Evolutionary conservation across 2,888 invertebrate species (phyloP), one percentile per base, ranked within the genome.

Genomic region (Lucinisca nassula): DNA sequence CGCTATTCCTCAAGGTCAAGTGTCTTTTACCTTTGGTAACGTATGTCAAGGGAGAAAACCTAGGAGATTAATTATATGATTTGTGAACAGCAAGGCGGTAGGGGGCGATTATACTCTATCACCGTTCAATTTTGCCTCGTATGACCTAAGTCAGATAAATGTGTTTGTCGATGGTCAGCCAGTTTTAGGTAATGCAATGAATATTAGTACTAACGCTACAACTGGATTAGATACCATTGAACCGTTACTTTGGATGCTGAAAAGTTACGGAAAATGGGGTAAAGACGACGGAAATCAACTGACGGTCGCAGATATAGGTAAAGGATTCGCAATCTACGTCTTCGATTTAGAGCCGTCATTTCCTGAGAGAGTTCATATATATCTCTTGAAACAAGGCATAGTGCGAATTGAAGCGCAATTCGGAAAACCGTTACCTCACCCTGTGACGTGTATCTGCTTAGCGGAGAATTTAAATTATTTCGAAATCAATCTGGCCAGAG

Each of bases 341-440:
- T 83, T 87, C 37, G 78, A 83, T 17, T 32, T 87, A 0, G 80
- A 83, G 58, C 83, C 84, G 10, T 40, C 55, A 8, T 80, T 55
- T 21, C 45, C 58, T 14, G 80, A 80, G 17, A 51, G 67, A 27
- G 45, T 49, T n/a, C 79, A 51, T 38, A n/a, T 79, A 1, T 49
- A 61, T n/a, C 51, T 75, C n/a, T n/a, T 84, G 14, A 84, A 84
- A 49, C 79, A 84, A 51, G 84, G 84, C n/a, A 84, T 67, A 17
- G 80, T 76, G 1, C 49, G 79, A 55, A 80, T 84, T n/a, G 49
- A 49, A 24, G 67, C 80, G n/a, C 79, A 74, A 40, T 80, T 81
- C 61, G 40, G 30, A 21, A 58, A 1, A 12, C 61, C 67, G n/a
- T 40, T 76, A 30, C 49, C 74, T 32, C 37, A 24, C 40, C 79